A percentile compares a stretch with the other conserved stretches of the same genome.
Evolutionary conservation across 2,888 invertebrate genomes (phyloP).

Genomic region (Melolontha melolontha): DNA sequence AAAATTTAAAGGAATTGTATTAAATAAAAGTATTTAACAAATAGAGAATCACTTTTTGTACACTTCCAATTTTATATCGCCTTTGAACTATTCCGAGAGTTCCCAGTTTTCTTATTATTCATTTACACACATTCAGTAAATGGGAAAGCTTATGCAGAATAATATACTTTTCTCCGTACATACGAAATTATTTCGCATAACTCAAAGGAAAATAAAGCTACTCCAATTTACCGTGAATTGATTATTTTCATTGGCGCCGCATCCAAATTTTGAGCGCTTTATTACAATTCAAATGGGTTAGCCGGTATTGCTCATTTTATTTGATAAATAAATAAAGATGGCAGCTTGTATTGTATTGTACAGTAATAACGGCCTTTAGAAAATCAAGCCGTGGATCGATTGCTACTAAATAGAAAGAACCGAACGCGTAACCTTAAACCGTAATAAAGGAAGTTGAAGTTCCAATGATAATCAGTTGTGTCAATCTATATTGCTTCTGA

Average conservation of each 20-base stretch:
- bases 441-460: slow-evolving; percentile 31
- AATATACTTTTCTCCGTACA: no score
- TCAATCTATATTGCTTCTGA: slow-evolving; percentile 5
- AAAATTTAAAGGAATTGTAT: no score
- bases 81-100: no score
- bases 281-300: not conserved
- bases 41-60: no score
- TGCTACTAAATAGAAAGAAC: slow-evolving; percentile 15
- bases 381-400: slow-evolving; percentile 27
- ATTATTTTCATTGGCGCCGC: slow-evolving; percentile 6
- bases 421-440: slow-evolving; percentile 18
- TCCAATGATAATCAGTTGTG: slow-evolving; percentile 7
- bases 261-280: slow-evolving; percentile 9
- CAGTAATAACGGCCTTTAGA: not conserved
- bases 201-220: no score
- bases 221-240: slow-evolving; percentile 1
- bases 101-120: no score
- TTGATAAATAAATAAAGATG: slow-evolving; percentile 19
- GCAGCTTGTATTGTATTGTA: not conserved
- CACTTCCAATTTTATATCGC: no score
- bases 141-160: no score
- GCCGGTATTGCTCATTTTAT: slow-evolving; percentile 6
- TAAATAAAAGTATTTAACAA: no score
- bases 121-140: no score
- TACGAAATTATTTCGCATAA: no score